Percentiles rank a stretch among this genome's conserved stretches.
Evolutionary conservation across 2,113 vertebrate genomes (phyloP).

Genomic region (Amphilophus citrinellus): DNA sequence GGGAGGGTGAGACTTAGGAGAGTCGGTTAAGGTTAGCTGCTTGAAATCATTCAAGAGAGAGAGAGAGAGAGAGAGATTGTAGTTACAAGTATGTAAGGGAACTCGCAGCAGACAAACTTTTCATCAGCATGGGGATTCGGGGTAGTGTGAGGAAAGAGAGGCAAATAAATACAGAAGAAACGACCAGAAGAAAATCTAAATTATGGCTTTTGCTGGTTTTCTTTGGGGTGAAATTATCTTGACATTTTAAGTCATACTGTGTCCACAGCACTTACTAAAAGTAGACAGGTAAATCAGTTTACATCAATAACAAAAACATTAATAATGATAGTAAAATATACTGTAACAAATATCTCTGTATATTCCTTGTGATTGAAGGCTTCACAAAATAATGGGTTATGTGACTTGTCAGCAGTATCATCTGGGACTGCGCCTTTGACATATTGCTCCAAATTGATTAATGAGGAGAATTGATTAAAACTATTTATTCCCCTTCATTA

Average conservation of each 20-base stretch:
- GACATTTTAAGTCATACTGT: neutral
- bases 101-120: constrained; percentile 30
- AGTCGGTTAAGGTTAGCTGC: constrained; percentile 75
- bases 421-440: constrained; percentile 47
- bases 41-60: constrained; percentile 71
- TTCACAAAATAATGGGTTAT: neutral
- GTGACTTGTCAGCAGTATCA: constrained; percentile 26
- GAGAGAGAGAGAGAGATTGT: constrained; percentile 61
- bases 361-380: neutral
- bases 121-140: constrained; percentile 21
- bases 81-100: constrained; percentile 55
- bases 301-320: neutral
- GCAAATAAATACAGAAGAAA: neutral
- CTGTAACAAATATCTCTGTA: neutral
- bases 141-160: neutral
- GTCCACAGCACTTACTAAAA: neutral
- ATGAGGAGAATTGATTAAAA: constrained; percentile 71
- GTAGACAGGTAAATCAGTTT: neutral
- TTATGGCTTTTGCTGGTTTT: neutral
- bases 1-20: constrained; percentile 37
- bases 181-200: neutral
- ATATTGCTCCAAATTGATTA: constrained; percentile 69
- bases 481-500: constrained; percentile 72
- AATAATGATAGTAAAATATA: neutral
- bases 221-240: neutral